Base-by-base conservation (phyloP, 1,140 invertebrate genomes). In the Hestina assimilis region DNA sequence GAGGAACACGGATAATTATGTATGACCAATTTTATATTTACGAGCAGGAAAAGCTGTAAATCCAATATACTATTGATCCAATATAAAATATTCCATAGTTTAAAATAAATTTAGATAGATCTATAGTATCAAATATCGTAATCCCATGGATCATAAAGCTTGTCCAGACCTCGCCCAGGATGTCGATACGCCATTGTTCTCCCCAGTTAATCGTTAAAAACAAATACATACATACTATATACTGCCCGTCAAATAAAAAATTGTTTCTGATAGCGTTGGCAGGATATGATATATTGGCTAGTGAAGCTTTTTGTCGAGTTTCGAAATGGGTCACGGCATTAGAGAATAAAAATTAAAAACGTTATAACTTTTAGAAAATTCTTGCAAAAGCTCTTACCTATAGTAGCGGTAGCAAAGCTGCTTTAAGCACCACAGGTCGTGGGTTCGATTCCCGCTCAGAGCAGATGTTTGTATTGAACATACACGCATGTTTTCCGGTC, bases 141-240 rank as follows among this genome's bases (percentile, higher is more conserved):
- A 35, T 41, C 9, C 31, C 4, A 38, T 23, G 47, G 47, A 7
- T 51, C 47, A 41, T 51, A 51, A 55, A 45, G 29, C 52, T 2
- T 17, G 15, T 38, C 33, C 15, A 35, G 29, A 29, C 26, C 52
- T 28, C 50, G 50, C 52, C 38, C 42, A 55, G 52, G 52, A 55
- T 45, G 42, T 45, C 1, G 14, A 17, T 4, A n/a, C 47, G 12
- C 52, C 29, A 55, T 55, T 55, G 52, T 55, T 55, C 52, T 33
- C 45, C 9, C 12, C 29, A 38, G 42, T 33, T 54, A 54, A 54
- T 54, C 50, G 1, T 21, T 35, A 12, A 40, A 51, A 48, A 51
- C 23, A 40, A 35, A 40, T 14, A 24, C 20, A 38, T 33, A 38
- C 7, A 9, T 8, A 38, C 6, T 19, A 19, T 17, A 38, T 38